Conservation (phyloP, 2,888 invertebrate genomes). For the Artemia sinica region DNA sequence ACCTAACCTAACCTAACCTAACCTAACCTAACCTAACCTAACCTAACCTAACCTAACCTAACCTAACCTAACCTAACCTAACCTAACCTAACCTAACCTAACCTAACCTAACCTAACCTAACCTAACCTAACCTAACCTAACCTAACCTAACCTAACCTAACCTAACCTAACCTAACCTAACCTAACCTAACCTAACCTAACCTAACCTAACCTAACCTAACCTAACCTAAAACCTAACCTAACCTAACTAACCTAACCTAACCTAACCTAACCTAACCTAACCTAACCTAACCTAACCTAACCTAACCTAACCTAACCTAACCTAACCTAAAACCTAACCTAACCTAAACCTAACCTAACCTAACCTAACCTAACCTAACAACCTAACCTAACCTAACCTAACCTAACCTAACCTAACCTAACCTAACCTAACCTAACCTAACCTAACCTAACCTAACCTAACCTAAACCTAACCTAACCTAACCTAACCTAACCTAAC, state of each 20-base stretch:
- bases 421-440: constrained; percentile 25
- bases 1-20: constrained; percentile 17
- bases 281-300: too few species aligned
- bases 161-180: constrained; percentile 24
- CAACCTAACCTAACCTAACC: constrained; percentile 24
- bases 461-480: too few species aligned
- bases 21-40: constrained; percentile 24
- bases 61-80: constrained; percentile 25
- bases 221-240: constrained; percentile 17
- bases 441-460: too few species aligned
- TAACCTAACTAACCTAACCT: background rate
- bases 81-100: constrained; percentile 24
- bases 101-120: constrained; percentile 24
- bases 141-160: constrained; percentile 25
- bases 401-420: constrained; percentile 25
- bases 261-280: constrained; percentile 24
- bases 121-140: constrained; percentile 21
- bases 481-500: too few species aligned
- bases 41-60: constrained; percentile 25
- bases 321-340: background rate
- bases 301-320: constrained; percentile 22
- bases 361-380: too few species aligned
- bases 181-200: constrained; percentile 18
- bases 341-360: too few species aligned
- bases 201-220: constrained; percentile 24